These are phyloP conservation scores for Escarpia spicata DNA, from an alignment of 2,888 invertebrate genomes.

Conservation along the genomic window DNA sequence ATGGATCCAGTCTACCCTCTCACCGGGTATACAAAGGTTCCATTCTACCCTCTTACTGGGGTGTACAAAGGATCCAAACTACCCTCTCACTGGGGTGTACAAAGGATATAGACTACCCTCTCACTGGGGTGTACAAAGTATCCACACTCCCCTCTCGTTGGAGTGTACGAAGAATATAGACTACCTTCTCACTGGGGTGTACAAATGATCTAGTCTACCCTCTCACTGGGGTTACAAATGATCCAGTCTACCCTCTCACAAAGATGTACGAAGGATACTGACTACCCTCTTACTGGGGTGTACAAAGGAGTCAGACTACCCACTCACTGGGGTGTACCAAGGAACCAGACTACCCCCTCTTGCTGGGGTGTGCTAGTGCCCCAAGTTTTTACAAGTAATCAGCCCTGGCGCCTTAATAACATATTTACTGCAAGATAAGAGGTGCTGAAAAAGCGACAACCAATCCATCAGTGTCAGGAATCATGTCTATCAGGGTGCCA, in stretches of 20 bases:
- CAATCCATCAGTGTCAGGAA: background rate
- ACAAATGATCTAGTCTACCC: too few relatives aligned
- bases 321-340: background rate
- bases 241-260: too few relatives aligned
- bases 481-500: background rate
- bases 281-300: too few relatives aligned
- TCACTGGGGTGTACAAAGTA: too few relatives aligned
- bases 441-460: background rate
- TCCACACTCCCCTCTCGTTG: too few relatives aligned
- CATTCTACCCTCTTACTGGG: background rate
- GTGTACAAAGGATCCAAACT: background rate
- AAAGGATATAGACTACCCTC: too few relatives aligned
- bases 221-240: too few relatives aligned
- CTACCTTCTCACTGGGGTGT: too few relatives aligned
- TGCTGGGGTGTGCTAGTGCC: background rate
- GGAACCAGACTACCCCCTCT: background rate
- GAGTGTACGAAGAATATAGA: too few relatives aligned
- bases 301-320: background rate
- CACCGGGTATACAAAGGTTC: too few relatives aligned
- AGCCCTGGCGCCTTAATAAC: background rate
- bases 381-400: conserved; percentile 16
- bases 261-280: too few relatives aligned
- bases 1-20: too few relatives aligned
- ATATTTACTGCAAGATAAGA: background rate
- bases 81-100: background rate